phyloP scores from a whole-genome alignment of 1,140 invertebrate genomes.

The Saccostrea echinata region DNA sequence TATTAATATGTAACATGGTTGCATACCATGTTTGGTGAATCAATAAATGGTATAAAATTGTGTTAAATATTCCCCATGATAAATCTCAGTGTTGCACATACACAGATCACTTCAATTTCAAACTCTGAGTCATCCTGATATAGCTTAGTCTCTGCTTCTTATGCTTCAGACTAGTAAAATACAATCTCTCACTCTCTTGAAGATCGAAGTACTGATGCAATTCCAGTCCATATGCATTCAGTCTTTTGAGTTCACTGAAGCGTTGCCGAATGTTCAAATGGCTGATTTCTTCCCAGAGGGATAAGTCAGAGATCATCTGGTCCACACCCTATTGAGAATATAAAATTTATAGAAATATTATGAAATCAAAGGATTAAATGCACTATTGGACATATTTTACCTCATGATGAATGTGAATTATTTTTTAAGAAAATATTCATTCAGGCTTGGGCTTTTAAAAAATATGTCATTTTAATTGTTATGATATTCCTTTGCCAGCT shows the following conservation, averaged over 20 bases:
- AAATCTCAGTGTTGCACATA: not conserved
- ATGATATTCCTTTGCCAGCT: too few relatives aligned
- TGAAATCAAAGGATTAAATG: too few relatives aligned
- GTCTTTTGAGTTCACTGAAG: slow-evolving; percentile 57
- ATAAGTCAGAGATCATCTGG: slow-evolving; percentile 54
- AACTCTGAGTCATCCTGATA: slow-evolving; percentile 16
- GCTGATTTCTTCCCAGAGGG: slow-evolving; percentile 27
- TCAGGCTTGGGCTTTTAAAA: too few relatives aligned
- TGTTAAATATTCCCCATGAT: too few relatives aligned
- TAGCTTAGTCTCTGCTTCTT: slow-evolving; percentile 36
- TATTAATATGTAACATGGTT: too few relatives aligned
- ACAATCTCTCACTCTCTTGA: slow-evolving; percentile 18
- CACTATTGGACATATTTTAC: too few relatives aligned
- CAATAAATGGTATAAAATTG: too few relatives aligned
- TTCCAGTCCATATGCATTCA: slow-evolving; percentile 56
- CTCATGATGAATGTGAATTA: too few relatives aligned
- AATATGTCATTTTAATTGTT: too few relatives aligned
- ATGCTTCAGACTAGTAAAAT: slow-evolving; percentile 36
- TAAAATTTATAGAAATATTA: too few relatives aligned
- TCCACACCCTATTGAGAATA: slow-evolving; percentile 53
- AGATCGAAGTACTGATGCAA: slow-evolving; percentile 46
- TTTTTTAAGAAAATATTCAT: too few relatives aligned
- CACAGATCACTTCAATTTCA: not conserved
- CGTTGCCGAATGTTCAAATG: slow-evolving; percentile 31
- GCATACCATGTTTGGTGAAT: too few relatives aligned